A percentile compares a stretch with the other conserved stretches of the same genome.
These are phyloP conservation scores for Phania funesta DNA, from an alignment of 2,888 invertebrate species.

Conservation along the genomic window DNA sequence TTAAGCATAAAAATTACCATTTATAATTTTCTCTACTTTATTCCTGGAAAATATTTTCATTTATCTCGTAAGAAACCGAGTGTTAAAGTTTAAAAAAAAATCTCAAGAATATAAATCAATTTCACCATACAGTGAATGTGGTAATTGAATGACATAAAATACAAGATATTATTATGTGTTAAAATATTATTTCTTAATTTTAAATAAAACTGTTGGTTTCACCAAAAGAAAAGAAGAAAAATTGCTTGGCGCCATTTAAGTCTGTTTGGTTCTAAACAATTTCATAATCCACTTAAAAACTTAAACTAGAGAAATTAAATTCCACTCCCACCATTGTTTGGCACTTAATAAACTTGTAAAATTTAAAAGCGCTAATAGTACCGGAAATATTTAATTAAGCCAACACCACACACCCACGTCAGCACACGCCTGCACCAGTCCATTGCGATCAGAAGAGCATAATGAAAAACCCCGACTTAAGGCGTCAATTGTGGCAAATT, in stretches of 20 bases:
- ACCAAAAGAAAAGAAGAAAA: neutral
- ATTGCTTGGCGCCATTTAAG: conserved; percentile 35
- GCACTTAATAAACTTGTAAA: conserved; percentile 75
- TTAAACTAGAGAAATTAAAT: neutral
- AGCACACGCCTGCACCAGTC: neutral
- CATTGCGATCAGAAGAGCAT: conserved; percentile 16
- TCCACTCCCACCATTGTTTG: conserved; percentile 64
- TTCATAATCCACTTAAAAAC: neutral
- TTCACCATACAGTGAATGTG: neutral
- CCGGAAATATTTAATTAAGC: conserved; percentile 69
- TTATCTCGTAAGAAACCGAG: conserved; percentile 26
- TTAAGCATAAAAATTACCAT: conserved; percentile 63
- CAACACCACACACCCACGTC: neutral
- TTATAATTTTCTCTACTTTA: conserved; percentile 45
- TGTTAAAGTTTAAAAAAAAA: neutral
- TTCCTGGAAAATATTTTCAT: conserved; percentile 46
- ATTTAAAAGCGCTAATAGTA: conserved; percentile 68
- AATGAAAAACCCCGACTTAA: conserved; percentile 45
- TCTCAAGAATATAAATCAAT: conserved; percentile 48
- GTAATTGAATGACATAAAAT: too few species aligned
- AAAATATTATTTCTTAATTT: conserved; percentile 1
- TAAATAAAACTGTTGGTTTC: conserved; percentile 7
- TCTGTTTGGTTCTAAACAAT: neutral
- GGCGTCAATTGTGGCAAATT: conserved; percentile 60
- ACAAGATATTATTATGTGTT: neutral